Evolutionary conservation across 23 tunicate genomes (phyloP), one percentile per base, ranked within the genome.

Genomic region (Phallusia fumigata): DNA sequence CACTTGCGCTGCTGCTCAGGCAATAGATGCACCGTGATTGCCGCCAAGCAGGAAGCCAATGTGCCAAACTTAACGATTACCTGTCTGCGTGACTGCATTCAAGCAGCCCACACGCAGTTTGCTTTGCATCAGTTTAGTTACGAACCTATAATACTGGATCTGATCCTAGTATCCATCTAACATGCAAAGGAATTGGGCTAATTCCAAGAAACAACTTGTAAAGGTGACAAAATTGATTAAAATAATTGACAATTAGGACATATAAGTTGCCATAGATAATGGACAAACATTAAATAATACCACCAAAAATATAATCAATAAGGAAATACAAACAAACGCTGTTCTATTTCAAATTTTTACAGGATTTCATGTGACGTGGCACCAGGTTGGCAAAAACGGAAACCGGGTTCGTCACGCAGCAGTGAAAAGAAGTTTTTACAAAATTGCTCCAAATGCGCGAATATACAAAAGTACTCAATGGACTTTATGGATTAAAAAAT

Each of bases 281-380:
- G n/a, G 47, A 40, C 10, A 3, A 10, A 40, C 5, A 40, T 40
- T 10, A 5, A 40, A 40, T 5, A 5, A 40, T 40, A 40, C 47
- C 47, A 40, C 10, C 47, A 40, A n/a, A n/a, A n/a, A n/a, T n/a
- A n/a, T n/a, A n/a, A 3, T 40, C 47, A 3, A 40, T 10, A 40
- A 40, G 47, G 8, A 3, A 3, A 40, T 5, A 40, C 10, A 40
- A 40, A 40, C 47, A 40, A 40, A n/a, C n/a, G 47, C 47, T 40
- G 47, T 40, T 40, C 8, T 40, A n/a, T n/a, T n/a, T n/a, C 8
- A 22, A 58, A 21, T 58, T 33, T 22, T 77, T 45, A 19, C 30
- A 86, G 90, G 90, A 8, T 86, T 86, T 74, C 76, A 86, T 34
- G 80, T 86, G 40, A 80, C 84, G 19, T 80, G 84, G 84, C n/a